phyloP scores from a whole-genome alignment of 2,888 invertebrate genomes.

The Synanthedon andrenaeformis region DNA sequence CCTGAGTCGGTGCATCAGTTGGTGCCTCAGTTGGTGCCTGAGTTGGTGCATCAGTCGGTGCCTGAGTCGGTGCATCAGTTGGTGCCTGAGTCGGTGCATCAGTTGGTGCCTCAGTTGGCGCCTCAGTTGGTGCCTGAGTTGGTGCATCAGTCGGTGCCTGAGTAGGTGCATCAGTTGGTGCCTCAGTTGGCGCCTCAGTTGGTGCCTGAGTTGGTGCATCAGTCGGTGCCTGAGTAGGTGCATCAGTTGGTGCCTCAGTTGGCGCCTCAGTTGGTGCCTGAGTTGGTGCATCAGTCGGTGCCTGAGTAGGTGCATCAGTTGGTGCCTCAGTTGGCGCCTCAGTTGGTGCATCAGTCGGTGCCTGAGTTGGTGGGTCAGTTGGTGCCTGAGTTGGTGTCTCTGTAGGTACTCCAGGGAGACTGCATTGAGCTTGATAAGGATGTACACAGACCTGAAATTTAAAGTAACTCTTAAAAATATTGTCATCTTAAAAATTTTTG shows the following conservation, averaged over 20 bases:
- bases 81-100: neutral
- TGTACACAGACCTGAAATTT: slow-evolving; percentile 29
- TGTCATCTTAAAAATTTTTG: too few relatives aligned
- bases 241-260: slow-evolving; percentile 1
- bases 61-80: neutral
- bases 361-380: slow-evolving; percentile 11
- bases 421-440: slow-evolving; percentile 22
- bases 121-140: slow-evolving; percentile 2
- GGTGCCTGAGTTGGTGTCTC: slow-evolving; percentile 3
- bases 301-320: slow-evolving; percentile 1
- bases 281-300: slow-evolving; percentile 1
- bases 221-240: slow-evolving; percentile 3
- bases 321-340: slow-evolving; percentile 4
- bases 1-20: slow-evolving; percentile 2
- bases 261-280: slow-evolving; percentile 2
- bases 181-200: slow-evolving; percentile 7
- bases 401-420: slow-evolving; percentile 15
- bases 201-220: neutral
- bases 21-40: slow-evolving; percentile 2
- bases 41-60: neutral
- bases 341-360: slow-evolving; percentile 12
- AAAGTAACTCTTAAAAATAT: neutral
- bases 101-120: slow-evolving; percentile 3
- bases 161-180: slow-evolving; percentile 12
- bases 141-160: slow-evolving; percentile 8